A percentile compares a stretch with the other conserved stretches of the same genome.
Evolutionary conservation across 2,797 vertebrate species (phyloP).

Genomic region (Lutjanus campechanus): DNA sequence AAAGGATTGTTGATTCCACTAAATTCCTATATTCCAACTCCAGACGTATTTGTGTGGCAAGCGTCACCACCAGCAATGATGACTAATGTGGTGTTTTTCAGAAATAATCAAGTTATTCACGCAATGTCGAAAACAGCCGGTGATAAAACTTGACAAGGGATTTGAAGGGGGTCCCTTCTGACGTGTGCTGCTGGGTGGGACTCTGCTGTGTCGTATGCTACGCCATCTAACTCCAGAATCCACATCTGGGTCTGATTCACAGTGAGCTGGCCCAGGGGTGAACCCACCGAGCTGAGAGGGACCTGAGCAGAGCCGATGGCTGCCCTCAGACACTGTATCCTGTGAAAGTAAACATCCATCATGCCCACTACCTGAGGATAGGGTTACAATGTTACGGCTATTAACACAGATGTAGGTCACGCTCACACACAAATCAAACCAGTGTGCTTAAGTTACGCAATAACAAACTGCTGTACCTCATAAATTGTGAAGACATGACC

Average conservation of each 20-base stretch:
- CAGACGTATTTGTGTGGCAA: background rate
- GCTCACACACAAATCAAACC: slow-evolving; percentile 47
- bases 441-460: slow-evolving; percentile 46
- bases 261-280: slow-evolving; percentile 66
- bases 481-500: slow-evolving; percentile 28
- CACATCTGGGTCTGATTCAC: slow-evolving; percentile 81
- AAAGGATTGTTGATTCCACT: no score
- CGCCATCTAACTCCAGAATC: slow-evolving; percentile 38
- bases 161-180: slow-evolving; percentile 38
- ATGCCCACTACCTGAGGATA: slow-evolving; percentile 29
- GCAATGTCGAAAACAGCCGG: slow-evolving; percentile 32
- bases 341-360: slow-evolving; percentile 50
- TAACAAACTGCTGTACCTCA: slow-evolving; percentile 31
- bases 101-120: slow-evolving; percentile 34
- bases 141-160: slow-evolving; percentile 51
- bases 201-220: slow-evolving; percentile 17
- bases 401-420: slow-evolving; percentile 49
- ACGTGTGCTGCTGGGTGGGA: slow-evolving; percentile 61
- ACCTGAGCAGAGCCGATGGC: background rate
- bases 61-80: slow-evolving; percentile 9
- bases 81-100: slow-evolving; percentile 29
- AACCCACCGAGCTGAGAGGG: slow-evolving; percentile 48
- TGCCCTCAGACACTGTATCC: slow-evolving; percentile 33
- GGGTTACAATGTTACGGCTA: slow-evolving; percentile 19
- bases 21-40: slow-evolving; percentile 10